Evolutionary conservation across 2,113 vertebrate genomes (phyloP).

Genomic region (Donacobius atricapilla): DNA sequence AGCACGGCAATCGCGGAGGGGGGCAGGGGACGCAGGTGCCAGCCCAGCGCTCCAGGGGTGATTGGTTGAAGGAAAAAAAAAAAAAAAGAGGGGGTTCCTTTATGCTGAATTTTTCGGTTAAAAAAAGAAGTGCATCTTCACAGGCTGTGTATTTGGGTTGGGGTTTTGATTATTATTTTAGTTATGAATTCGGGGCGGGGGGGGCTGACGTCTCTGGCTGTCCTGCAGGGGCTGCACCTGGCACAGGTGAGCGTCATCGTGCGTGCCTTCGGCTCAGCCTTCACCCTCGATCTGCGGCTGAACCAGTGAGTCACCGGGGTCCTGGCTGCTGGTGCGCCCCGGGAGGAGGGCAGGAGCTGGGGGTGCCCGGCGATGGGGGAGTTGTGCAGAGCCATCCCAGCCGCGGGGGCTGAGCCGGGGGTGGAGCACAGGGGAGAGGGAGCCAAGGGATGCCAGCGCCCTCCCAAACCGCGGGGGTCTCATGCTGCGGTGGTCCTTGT

Average conservation of each 20-base stretch:
- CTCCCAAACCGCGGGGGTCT: no score
- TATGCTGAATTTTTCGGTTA: not conserved
- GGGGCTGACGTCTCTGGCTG: not conserved
- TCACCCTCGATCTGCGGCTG: conserved; percentile 87
- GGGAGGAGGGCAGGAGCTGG: not conserved
- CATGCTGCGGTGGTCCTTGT: accelerated
- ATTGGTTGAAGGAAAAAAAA: not conserved
- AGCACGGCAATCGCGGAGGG: not conserved
- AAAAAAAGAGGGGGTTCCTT: not conserved
- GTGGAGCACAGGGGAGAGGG: not conserved
- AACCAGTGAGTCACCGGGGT: conserved; percentile 82
- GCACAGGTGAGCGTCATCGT: conserved; percentile 87
- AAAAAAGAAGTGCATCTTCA: not conserved
- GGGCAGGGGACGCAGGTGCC: not conserved
- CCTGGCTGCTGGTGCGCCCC: not conserved
- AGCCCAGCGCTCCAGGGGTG: not conserved
- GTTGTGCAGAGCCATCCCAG: not conserved
- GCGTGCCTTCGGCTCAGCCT: conserved; percentile 81
- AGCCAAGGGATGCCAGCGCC: not conserved
- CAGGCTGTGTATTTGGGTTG: not conserved
- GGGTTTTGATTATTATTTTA: not conserved
- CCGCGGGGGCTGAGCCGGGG: not conserved
- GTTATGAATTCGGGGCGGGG: not conserved
- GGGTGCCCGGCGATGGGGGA: not conserved
- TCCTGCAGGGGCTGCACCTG: conserved; percentile 81